These are phyloP conservation scores for Apocheima hispidaria DNA, from an alignment of 2,888 invertebrate genomes.

Conservation along the genomic window DNA sequence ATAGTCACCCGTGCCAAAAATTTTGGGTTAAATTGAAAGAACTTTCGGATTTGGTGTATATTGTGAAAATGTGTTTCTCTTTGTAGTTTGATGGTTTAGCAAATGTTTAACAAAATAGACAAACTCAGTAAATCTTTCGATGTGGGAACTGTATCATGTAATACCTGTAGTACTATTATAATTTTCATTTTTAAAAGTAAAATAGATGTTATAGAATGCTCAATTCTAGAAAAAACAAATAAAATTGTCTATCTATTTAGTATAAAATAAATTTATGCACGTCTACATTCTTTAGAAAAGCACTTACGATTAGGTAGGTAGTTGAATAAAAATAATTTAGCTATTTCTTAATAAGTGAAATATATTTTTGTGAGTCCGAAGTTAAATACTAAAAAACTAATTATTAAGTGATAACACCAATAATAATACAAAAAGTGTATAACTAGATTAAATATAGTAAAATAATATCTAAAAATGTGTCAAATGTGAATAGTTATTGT, in stretches of 20 bases:
- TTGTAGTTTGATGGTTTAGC: slow-evolving; percentile 25
- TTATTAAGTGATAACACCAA: slow-evolving; percentile 41
- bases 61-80: slow-evolving; percentile 36
- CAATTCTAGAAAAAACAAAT: slow-evolving; percentile 66
- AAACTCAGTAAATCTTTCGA: slow-evolving; percentile 11
- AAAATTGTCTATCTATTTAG: slow-evolving; percentile 28
- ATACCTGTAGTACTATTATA: background rate
- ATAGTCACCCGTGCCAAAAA: slow-evolving; percentile 51
- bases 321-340: slow-evolving; percentile 26
- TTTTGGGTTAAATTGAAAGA: slow-evolving; percentile 47
- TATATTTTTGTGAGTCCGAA: slow-evolving; percentile 58
- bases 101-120: background rate
- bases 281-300: slow-evolving; percentile 34
- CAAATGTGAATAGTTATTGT: slow-evolving; percentile 27
- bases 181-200: slow-evolving; percentile 18
- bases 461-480: slow-evolving; percentile 40
- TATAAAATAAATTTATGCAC: slow-evolving; percentile 36
- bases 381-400: slow-evolving; percentile 34
- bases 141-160: background rate
- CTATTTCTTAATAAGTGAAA: slow-evolving; percentile 41
- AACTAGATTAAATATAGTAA: slow-evolving; percentile 53
- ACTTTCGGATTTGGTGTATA: slow-evolving; percentile 28
- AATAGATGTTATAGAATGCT: slow-evolving; percentile 64
- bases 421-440: slow-evolving; percentile 39
- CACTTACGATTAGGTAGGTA: slow-evolving; percentile 36